These are phyloP conservation scores for Dendroctonus valens DNA, from an alignment of 1,140 invertebrate species.

Conservation along the genomic window DNA sequence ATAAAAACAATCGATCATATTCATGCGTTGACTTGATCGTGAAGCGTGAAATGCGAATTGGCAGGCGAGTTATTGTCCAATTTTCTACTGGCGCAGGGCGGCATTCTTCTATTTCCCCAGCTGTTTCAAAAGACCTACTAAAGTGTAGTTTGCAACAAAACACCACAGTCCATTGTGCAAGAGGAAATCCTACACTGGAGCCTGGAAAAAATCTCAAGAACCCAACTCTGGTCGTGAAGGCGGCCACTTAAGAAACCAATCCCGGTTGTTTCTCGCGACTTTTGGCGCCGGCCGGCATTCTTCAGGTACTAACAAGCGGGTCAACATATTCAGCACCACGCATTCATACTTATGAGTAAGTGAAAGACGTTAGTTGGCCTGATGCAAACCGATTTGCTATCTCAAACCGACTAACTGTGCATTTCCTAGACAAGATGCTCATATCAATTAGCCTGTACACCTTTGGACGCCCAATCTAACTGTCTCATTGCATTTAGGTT, in stretches of 20 bases:
- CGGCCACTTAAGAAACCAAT: conserved; percentile 9
- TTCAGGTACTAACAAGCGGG: conserved; percentile 12
- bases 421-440: too few species aligned
- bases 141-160: not conserved
- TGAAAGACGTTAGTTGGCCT: too few species aligned
- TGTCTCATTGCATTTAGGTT: too few species aligned
- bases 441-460: too few species aligned
- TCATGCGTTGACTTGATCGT: not conserved
- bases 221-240: conserved; percentile 1
- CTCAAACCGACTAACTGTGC: too few species aligned
- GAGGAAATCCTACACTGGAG: not conserved
- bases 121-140: too few species aligned
- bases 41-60: not conserved
- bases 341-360: too few species aligned
- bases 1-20: not conserved
- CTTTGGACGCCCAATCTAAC: too few species aligned
- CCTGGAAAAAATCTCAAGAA: conserved; percentile 1
- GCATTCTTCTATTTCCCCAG: too few species aligned
- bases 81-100: not conserved
- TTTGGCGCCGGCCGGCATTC: conserved; percentile 20
- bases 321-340: conserved; percentile 13
- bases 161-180: not conserved
- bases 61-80: not conserved
- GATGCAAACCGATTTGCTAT: too few species aligned
- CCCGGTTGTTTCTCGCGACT: conserved; percentile 5